A percentile compares a stretch with the other conserved stretches of the same genome.
These are phyloP conservation scores for Amphiura filiformis DNA, from an alignment of 35 echinoderm and acorn worm species.

Conservation along the genomic window DNA sequence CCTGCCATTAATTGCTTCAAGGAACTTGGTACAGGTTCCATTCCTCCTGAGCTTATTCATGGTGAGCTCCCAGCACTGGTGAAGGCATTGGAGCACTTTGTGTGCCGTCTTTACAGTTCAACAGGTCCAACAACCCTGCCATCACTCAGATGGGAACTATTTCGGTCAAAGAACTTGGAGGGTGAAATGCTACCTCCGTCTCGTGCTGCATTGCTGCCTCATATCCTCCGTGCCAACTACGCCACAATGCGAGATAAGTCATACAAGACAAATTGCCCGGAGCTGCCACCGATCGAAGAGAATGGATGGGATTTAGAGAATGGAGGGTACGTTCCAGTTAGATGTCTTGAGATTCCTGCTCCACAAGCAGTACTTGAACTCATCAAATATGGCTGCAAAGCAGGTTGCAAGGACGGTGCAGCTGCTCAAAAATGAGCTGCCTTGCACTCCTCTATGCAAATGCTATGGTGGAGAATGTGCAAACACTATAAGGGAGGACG, in stretches of 20 bases:
- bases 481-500: slow-evolving; percentile 13
- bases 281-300: slow-evolving; percentile 22
- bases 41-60: not conserved
- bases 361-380: slow-evolving; percentile 37
- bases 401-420: slow-evolving; percentile 9
- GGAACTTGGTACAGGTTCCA: slow-evolving; percentile 9
- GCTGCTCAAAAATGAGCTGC: slow-evolving; percentile 9
- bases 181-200: slow-evolving; percentile 50
- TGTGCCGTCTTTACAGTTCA: slow-evolving; percentile 27
- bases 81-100: slow-evolving; percentile 24
- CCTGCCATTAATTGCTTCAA: slow-evolving; percentile 33
- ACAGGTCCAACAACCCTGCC: slow-evolving; percentile 16
- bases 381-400: slow-evolving; percentile 25
- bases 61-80: slow-evolving; percentile 35
- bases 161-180: slow-evolving; percentile 20
- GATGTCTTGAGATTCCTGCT: slow-evolving; percentile 24
- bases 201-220: slow-evolving; percentile 31
- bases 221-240: slow-evolving; percentile 46
- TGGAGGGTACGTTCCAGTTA: slow-evolving; percentile 26
- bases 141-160: not conserved
- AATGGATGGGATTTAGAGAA: slow-evolving; percentile 32
- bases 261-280: slow-evolving; percentile 8
- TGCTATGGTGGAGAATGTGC: slow-evolving; percentile 37
- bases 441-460: slow-evolving; percentile 20
- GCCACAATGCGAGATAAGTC: slow-evolving; percentile 34